Percentiles rank a stretch among this genome's conserved stretches.
Evolutionary conservation across 2,113 vertebrate species (phyloP).

Genomic region (Stegastes partitus): DNA sequence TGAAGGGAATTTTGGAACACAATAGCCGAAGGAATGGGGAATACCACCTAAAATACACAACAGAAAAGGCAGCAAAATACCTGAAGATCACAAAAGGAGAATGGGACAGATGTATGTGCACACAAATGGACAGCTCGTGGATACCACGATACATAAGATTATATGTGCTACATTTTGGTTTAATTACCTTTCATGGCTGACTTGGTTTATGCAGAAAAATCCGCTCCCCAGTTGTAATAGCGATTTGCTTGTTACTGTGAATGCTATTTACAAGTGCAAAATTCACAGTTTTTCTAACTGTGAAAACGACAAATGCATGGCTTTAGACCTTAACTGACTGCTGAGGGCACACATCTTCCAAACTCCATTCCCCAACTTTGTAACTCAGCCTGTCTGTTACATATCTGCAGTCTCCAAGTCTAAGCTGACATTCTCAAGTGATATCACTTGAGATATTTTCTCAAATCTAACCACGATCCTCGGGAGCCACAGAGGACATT

Average conservation of each 20-base stretch:
- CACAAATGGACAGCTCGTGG: too few species aligned
- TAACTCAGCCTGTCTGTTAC: background rate
- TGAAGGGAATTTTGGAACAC: too few species aligned
- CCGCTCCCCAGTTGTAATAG: too few species aligned
- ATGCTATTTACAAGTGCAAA: too few species aligned
- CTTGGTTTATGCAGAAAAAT: background rate
- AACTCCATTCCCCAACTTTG: background rate
- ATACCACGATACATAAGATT: background rate
- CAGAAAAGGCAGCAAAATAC: too few species aligned
- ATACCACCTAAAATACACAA: too few species aligned
- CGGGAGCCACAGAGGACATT: slow-evolving; percentile 10
- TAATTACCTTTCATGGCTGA: background rate
- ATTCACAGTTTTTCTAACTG: too few species aligned
- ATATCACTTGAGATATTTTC: slow-evolving; percentile 7
- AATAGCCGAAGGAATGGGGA: too few species aligned
- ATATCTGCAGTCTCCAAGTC: background rate
- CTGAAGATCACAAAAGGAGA: too few species aligned
- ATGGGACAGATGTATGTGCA: too few species aligned
- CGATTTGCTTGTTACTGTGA: too few species aligned
- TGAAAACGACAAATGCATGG: too few species aligned
- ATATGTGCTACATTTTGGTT: background rate
- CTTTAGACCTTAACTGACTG: background rate
- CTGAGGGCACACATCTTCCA: background rate
- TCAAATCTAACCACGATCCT: background rate
- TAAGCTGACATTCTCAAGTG: background rate